These are phyloP conservation scores for Paedocypris micromegethes DNA, from an alignment of 2,797 vertebrate genomes.

Conservation along the genomic window DNA sequence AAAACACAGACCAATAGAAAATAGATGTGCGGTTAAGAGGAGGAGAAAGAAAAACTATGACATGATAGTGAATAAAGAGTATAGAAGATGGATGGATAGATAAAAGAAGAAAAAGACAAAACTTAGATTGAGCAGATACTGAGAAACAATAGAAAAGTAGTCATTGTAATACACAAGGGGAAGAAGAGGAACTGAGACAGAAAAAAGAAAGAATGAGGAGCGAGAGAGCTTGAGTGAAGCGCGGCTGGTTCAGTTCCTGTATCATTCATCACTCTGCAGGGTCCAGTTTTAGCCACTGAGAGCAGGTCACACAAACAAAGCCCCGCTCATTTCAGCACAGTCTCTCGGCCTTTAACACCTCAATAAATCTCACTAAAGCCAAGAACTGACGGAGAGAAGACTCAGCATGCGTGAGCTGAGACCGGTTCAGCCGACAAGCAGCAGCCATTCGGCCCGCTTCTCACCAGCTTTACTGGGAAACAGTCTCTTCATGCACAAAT, in stretches of 20 bases:
- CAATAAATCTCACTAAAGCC: background rate
- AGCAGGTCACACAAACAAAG: constrained; percentile 44
- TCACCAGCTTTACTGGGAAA: constrained; percentile 24
- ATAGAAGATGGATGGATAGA: no score
- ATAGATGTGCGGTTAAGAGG: no score
- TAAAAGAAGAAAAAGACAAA: no score
- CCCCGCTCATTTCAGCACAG: constrained; percentile 29
- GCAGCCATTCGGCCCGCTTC: constrained; percentile 1
- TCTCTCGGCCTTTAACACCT: background rate
- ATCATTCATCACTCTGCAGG: constrained; percentile 43
- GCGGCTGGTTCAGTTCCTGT: constrained; percentile 55
- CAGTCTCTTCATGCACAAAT: constrained; percentile 27
- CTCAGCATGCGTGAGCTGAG: background rate
- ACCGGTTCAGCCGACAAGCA: background rate
- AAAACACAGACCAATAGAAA: no score
- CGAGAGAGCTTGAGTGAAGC: constrained; percentile 55
- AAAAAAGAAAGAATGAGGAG: background rate
- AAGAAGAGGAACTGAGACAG: background rate
- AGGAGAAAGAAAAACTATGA: no score
- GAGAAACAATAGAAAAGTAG: no score
- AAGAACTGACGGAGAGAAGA: background rate
- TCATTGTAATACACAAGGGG: background rate
- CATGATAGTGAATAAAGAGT: no score
- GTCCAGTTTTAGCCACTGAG: constrained; percentile 31
- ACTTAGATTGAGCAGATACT: no score